These are phyloP conservation scores for Macropus fuliginosus DNA, from an alignment of 2,797 vertebrate genomes.

Conservation along the genomic window DNA sequence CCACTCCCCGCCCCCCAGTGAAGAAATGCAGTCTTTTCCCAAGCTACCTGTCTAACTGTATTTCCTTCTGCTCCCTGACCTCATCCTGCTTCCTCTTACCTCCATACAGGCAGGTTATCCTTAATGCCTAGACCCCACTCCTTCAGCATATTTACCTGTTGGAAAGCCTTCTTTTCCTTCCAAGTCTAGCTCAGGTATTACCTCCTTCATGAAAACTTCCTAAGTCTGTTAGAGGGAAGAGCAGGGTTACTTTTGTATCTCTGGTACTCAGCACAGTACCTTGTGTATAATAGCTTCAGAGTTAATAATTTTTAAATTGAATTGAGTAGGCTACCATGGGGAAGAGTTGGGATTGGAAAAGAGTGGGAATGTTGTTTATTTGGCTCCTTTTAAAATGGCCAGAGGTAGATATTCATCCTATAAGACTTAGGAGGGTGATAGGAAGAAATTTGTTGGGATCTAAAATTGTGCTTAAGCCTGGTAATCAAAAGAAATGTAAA, in stretches of 20 bases:
- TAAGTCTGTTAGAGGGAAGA: neutral
- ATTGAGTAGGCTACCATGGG: neutral
- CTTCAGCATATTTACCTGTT: neutral
- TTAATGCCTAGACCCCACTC: neutral
- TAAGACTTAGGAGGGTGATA: neutral
- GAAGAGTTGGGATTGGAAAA: neutral
- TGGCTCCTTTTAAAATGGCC: neutral
- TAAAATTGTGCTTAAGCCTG: neutral
- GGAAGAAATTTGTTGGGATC: neutral
- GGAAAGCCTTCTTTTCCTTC: neutral
- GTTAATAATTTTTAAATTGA: neutral
- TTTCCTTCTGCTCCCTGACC: neutral
- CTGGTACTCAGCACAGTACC: neutral
- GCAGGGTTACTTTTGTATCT: neutral
- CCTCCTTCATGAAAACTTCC: neutral
- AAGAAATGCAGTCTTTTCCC: neutral
- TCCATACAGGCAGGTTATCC: neutral
- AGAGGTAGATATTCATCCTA: neutral
- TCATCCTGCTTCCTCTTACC: neutral
- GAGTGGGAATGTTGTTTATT: neutral
- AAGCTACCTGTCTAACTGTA: neutral
- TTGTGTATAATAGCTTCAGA: neutral
- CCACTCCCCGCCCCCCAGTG: neutral
- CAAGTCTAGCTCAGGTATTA: neutral
- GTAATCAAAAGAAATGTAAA: fast-evolving